Evolutionary conservation across 2,113 vertebrate genomes (phyloP).

Genomic region (Onychostruthus taczanowskii): DNA sequence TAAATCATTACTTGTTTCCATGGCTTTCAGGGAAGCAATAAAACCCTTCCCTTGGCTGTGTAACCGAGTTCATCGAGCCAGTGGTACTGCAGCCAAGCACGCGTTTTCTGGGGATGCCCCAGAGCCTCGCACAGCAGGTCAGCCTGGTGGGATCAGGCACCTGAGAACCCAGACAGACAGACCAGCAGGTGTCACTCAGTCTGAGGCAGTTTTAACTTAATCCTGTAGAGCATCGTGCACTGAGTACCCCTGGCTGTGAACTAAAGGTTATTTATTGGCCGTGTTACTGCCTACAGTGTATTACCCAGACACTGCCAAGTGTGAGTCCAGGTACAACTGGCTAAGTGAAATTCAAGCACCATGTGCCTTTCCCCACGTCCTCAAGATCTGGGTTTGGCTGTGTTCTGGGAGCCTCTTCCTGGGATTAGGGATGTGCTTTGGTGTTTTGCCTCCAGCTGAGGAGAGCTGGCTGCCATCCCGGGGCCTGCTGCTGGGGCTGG

Average conservation of each 20-base stretch:
- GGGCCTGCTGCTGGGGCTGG: not conserved
- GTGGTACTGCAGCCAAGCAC: not conserved
- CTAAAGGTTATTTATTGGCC: not conserved
- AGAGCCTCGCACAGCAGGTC: rapidly evolving
- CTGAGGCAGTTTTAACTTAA: not conserved
- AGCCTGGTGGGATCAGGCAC: not conserved
- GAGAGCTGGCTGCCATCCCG: not conserved
- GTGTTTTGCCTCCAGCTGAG: not conserved
- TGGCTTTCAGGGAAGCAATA: not conserved
- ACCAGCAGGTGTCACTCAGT: not conserved
- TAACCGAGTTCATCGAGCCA: not conserved
- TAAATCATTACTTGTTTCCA: not conserved
- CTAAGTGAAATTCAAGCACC: not conserved
- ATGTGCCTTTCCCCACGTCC: not conserved
- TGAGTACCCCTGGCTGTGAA: rapidly evolving
- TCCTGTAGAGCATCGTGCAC: rapidly evolving
- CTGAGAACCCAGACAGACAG: not conserved
- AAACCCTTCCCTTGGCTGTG: not conserved
- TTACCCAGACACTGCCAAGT: not conserved
- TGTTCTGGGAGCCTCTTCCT: too few relatives aligned
- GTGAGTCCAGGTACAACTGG: not conserved
- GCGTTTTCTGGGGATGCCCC: not conserved
- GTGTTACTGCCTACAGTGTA: rapidly evolving
- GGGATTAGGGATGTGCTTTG: not conserved
- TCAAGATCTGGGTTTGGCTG: rapidly evolving